Conservation (phyloP, 2,888 invertebrate genomes). For the Rhogogaster chlorosoma region DNA sequence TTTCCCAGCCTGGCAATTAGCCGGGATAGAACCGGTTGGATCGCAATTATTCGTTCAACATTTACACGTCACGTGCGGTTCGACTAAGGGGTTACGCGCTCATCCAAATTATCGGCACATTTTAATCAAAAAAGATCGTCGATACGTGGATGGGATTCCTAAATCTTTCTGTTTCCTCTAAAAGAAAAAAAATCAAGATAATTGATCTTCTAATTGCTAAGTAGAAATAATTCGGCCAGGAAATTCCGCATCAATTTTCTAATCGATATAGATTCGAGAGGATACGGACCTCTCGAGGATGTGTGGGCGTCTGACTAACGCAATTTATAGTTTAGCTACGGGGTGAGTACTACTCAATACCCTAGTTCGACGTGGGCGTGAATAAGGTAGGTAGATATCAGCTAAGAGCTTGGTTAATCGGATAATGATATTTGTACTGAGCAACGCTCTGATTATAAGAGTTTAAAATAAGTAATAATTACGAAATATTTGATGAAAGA, state of each 20-base stretch:
- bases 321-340: slow-evolving; percentile 7
- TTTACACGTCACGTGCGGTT: slow-evolving; percentile 7
- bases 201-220: neutral
- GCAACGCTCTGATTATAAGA: neutral
- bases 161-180: neutral
- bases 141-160: neutral
- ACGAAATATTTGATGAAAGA: neutral
- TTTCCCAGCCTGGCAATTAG: neutral
- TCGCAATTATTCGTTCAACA: neutral
- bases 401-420: neutral
- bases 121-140: neutral
- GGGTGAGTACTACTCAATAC: slow-evolving; percentile 2
- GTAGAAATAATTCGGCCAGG: neutral
- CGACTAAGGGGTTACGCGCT: neutral
- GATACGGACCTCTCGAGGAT: neutral
- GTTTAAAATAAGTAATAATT: neutral
- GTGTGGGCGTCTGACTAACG: slow-evolving; percentile 1
- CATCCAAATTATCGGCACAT: neutral
- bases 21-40: neutral
- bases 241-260: neutral
- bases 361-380: neutral
- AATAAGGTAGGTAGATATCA: slow-evolving; percentile 3
- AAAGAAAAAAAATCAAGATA: neutral
- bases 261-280: neutral
- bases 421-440: neutral